Evolutionary conservation across 1,140 invertebrate genomes (phyloP), one percentile per base, ranked within the genome.

Genomic region (Cydia fagiglandana): DNA sequence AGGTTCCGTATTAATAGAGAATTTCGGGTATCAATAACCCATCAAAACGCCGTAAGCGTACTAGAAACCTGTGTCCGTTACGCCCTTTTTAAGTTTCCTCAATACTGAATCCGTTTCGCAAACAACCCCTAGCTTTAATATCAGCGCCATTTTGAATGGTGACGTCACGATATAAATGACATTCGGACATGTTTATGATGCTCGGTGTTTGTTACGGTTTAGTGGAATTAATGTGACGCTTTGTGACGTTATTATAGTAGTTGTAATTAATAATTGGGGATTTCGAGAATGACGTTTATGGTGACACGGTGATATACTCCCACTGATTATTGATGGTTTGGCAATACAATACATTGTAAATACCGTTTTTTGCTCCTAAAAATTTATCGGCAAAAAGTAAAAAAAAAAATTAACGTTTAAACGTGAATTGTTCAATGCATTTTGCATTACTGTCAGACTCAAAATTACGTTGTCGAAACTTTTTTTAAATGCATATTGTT

Each of bases 101-200:
- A 61, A 61, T 61, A 61, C 56, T 4, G 56, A 9, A 61, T 61
- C 56, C 56, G 56, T 24, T 24, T 20, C 56, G 17, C 56, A 61
- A 61, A 61, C 20, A 61, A 61, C 56, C 56, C 56, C 56, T 24
- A 61, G 56, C 6, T 61, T 61, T 61, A 61, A 61, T 61, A 61
- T 61, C 56, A 61, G 56, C 56, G 56, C 56, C 56, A 61, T 56
- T n/a, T 56, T 61, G 56, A 61, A 61, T n/a, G 53, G 53, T 56
- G 56, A 61, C 56, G 56, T 61, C 56, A 61, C 56, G 56, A 61
- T 17, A 61, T 61, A 61, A 61, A 61, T 61, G 56, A 61, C 56
- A 61, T 24, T 61, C 10, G 56, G 56, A 61, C 56, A 61, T 61
- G 20, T 61, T 61, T 61, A 61, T 61, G 56, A 61, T 20, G 56